A percentile compares a stretch with the other conserved stretches of the same genome.
phyloP scores from a whole-genome alignment of 37 sponge, comb jelly and placozoan genomes.

The Geodia barretti region DNA sequence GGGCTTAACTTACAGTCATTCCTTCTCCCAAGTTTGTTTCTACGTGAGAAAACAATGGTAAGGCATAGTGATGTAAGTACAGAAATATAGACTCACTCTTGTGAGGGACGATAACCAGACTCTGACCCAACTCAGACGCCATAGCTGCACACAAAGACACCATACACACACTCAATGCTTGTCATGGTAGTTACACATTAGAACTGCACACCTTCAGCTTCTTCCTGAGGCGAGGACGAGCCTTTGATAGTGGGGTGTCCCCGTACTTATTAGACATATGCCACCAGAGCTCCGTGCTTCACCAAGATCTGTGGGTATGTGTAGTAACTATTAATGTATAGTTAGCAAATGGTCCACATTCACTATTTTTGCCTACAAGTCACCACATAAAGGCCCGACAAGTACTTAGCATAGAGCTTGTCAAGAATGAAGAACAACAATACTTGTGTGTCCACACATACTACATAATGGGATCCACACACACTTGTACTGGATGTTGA shows the following conservation, averaged over 20 bases:
- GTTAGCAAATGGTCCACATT: no score
- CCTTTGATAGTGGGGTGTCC: slow-evolving; percentile 87
- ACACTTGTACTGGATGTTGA: no score
- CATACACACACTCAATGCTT: no score
- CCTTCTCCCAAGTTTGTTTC: slow-evolving; percentile 12
- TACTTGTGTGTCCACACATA: slow-evolving; percentile 8
- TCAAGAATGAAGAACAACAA: neutral
- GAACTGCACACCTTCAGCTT: slow-evolving; percentile 71
- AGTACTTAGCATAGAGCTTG: no score
- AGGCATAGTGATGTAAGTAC: no score
- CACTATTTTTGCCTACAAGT: no score
- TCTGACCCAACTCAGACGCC: slow-evolving; percentile 80
- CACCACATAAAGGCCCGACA: no score
- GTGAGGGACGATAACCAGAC: slow-evolving; percentile 80
- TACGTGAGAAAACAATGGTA: no score
- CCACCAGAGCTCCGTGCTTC: slow-evolving; percentile 82
- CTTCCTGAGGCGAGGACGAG: slow-evolving; percentile 73
- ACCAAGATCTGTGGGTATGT: slow-evolving; percentile 76
- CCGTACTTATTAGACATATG: slow-evolving; percentile 90
- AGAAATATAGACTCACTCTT: slow-evolving; percentile 73
- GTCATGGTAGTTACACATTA: no score
- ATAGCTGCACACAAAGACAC: slow-evolving; percentile 29
- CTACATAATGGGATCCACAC: neutral
- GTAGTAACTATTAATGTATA: no score
- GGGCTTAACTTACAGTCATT: slow-evolving; percentile 61